A percentile compares a stretch with the other conserved stretches of the same genome.
phyloP scores from a whole-genome alignment of 2,888 invertebrate genomes.

The Prosapia bicincta region DNA sequence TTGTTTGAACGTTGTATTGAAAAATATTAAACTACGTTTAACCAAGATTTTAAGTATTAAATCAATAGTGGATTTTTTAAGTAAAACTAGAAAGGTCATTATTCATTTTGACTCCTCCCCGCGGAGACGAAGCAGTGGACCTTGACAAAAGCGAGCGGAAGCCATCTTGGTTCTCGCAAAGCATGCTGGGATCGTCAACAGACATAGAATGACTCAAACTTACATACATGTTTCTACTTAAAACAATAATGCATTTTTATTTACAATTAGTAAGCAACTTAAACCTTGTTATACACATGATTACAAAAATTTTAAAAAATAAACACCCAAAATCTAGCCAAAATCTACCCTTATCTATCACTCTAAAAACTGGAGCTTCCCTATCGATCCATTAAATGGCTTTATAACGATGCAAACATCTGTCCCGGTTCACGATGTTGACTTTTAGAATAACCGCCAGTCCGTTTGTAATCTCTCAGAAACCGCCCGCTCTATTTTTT shows the following conservation, averaged over 20 bases:
- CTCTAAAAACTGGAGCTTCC: too few species aligned
- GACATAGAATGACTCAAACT: not conserved
- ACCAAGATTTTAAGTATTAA: not conserved
- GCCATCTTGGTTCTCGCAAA: slow-evolving; percentile 28
- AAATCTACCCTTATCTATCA: too few species aligned
- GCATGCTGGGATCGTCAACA: slow-evolving; percentile 20
- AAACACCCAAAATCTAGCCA: too few species aligned
- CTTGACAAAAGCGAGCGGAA: slow-evolving; percentile 8
- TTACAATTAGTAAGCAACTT: too few species aligned
- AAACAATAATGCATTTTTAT: too few species aligned
- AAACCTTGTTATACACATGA: too few species aligned
- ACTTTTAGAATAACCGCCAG: too few species aligned
- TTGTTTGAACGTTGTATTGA: too few species aligned
- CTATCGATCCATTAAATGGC: slow-evolving; percentile 32
- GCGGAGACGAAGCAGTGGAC: not conserved
- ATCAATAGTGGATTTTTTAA: not conserved
- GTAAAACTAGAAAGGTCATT: not conserved
- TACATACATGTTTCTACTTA: too few species aligned
- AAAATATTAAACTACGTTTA: too few species aligned
- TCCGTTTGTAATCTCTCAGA: not conserved
- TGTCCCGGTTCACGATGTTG: too few species aligned
- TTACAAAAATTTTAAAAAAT: too few species aligned
- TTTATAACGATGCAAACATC: slow-evolving; percentile 25
- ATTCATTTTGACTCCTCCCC: slow-evolving; percentile 23
- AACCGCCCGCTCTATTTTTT: not conserved